Base-by-base conservation (phyloP, 1,140 invertebrate species). In the Magallana ariakensis region DNA sequence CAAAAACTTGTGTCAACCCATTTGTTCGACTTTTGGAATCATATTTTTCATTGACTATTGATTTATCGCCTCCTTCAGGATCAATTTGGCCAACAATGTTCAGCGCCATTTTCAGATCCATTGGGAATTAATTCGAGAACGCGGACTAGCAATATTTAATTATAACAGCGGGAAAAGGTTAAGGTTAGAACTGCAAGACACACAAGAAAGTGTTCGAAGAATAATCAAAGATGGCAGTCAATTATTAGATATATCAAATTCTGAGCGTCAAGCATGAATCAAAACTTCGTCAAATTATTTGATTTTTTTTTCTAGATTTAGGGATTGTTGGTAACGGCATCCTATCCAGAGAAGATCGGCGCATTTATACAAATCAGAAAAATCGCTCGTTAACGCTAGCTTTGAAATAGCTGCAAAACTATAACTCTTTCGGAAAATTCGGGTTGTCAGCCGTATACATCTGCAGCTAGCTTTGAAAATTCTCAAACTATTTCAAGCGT, bases 31-130 rank as follows among this genome's bases (percentile, higher is more conserved):
- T 33, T 75, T 75, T 75, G 19, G 66, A 75, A 75, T 82, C 80
- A 55, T 82, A 82, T 82, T 55, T 82, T 56, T 54, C 54, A 82
- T 54, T 82, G 46, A 55, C 7, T 82, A 82, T 82, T 82, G 80
- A 82, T 82, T 82, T 82, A 82, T 82, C n/a, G 33, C 54, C 54
- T 19, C 80, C 55, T 82, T 82, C 80, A 82, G n/a, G 54, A 82
- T 82, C 54, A 82, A 82, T 82, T 82, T 82, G 54, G 80, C 33
- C 80, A 82, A 82, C 80, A 82, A 82, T 82, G 80, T 82, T 82
- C 80, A 82, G 80, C 80, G 80, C 55, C 55, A 82, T 54, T 82
- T 26, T 82, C 46, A 53, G 19, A 82, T 54, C 80, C 80, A 54
- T 22, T 16, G 80, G 80, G 80, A 82, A 54, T 56, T 55, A 54